Conservation (phyloP, 2,888 invertebrate species). For the Slavum lentiscoides region DNA sequence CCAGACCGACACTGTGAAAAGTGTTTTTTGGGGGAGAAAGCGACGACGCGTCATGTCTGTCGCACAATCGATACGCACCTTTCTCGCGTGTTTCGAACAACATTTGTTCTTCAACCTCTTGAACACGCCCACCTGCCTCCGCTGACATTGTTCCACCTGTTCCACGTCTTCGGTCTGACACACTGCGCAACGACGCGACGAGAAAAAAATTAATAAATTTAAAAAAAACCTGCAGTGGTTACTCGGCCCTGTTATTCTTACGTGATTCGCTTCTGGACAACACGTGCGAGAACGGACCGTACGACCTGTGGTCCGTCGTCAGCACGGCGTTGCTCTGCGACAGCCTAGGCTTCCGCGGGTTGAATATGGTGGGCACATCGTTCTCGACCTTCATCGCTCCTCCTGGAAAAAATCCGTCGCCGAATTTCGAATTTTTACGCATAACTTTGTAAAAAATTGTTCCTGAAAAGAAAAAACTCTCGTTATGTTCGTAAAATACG, state of each 20-base stretch:
- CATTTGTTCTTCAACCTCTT: conserved; percentile 72
- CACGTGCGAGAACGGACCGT: conserved; percentile 47
- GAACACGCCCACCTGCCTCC: conserved; percentile 56
- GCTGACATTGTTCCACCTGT: conserved; percentile 54
- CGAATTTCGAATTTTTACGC: neutral
- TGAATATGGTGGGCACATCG: conserved; percentile 55
- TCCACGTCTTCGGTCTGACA: conserved; percentile 52
- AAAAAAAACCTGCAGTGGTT: too few species aligned
- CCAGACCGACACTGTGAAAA: too few species aligned
- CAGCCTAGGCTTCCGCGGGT: conserved; percentile 52
- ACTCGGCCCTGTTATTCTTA: neutral
- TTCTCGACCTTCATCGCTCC: conserved; percentile 54
- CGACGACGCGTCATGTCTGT: too few species aligned
- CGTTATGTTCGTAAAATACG: too few species aligned
- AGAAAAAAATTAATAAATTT: too few species aligned
- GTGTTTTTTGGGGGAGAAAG: too few species aligned
- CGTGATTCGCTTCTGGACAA: conserved; percentile 44
- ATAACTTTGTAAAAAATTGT: too few species aligned
- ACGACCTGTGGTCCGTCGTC: conserved; percentile 43
- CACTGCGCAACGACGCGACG: conserved; percentile 1
- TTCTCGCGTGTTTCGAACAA: conserved; percentile 81
- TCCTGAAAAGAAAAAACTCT: too few species aligned
- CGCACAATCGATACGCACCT: conserved; percentile 67
- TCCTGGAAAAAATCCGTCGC: neutral
- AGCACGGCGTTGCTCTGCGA: conserved; percentile 47